Evolutionary conservation across 2,888 invertebrate genomes (phyloP), one percentile per base, ranked within the genome.

Genomic region (Drosophila pseudotakahashii): DNA sequence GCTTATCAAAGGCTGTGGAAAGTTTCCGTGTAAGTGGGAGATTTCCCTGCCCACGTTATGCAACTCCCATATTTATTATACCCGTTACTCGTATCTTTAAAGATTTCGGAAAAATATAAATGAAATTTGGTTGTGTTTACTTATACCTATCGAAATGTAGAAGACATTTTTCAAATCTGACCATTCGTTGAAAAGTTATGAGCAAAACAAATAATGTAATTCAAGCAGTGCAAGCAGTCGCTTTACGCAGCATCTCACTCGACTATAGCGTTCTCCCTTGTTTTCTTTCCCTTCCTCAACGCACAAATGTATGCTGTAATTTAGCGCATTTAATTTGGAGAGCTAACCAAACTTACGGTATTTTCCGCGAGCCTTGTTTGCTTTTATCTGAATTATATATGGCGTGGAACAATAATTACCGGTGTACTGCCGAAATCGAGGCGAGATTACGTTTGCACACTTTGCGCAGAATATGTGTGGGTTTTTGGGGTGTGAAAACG

Each of bases 291-390:
- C 19, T 7, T 13, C 45, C 19, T 3, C 37, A 13, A 53, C 13
- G 13, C 55, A 23, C 32, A 63, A 70, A 73, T 53, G 67, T 78
- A 61, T 76, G 75, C 66, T 68, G 63, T 59, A 64, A 64, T 57
- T 63, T 58, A 59, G 41, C 44, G 51, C 62, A 74, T 74, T 69
- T 78, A 69, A 81, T 81, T 74, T 72, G 36, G 36, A 32, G 48
- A 48, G 64, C 51, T 32, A 37, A n/a, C n/a, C 34, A 23, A 23
- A 36, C 42, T 26, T 19, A 32, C 23, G 9, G n/a, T 13, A 30
- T 26, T 44, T 30, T 14, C 13, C 41, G 32, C 14, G 41, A 36
- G 50, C 10, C 34, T 14, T 14, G 50, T 64, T 77, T 71, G 79
- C 68, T 77, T 57, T 60, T 76, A 78, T 80, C 75, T 54, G 37